phyloP scores from a whole-genome alignment of 2,888 invertebrate genomes.

The Drosophila mulleri region DNA sequence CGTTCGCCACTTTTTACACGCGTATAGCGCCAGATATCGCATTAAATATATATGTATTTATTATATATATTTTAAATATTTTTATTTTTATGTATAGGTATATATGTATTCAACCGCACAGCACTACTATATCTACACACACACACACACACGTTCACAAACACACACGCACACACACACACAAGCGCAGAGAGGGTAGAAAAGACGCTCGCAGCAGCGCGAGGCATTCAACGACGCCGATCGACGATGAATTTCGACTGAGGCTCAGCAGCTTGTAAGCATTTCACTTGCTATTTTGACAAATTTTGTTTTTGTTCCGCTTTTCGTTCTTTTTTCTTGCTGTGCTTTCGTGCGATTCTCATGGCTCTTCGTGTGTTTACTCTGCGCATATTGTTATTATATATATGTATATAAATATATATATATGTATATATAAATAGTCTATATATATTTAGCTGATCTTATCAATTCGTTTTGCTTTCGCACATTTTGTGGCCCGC shows the following conservation, averaged over 20 bases:
- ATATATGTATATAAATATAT: slow-evolving; percentile 6
- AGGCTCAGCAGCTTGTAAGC: slow-evolving; percentile 72
- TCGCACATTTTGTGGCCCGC: slow-evolving; percentile 18
- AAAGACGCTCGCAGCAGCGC: slow-evolving; percentile 45
- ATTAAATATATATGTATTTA: slow-evolving; percentile 20
- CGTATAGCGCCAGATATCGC: slow-evolving; percentile 41
- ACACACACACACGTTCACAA: slow-evolving; percentile 14
- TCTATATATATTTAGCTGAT: slow-evolving; percentile 14
- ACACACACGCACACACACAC: slow-evolving; percentile 8
- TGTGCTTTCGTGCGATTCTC: slow-evolving; percentile 73
- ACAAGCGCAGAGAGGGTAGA: slow-evolving; percentile 5
- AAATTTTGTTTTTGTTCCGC: slow-evolving; percentile 67
- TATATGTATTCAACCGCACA: slow-evolving; percentile 6
- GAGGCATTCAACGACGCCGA: slow-evolving; percentile 59
- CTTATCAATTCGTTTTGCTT: slow-evolving; percentile 49
- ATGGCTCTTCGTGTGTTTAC: slow-evolving; percentile 63
- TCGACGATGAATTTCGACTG: slow-evolving; percentile 78
- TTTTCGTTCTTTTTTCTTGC: slow-evolving; percentile 70
- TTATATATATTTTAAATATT: background rate
- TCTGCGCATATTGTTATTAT: slow-evolving; percentile 46
- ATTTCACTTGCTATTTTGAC: slow-evolving; percentile 70
- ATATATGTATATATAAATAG: slow-evolving; percentile 3
- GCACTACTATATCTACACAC: slow-evolving; percentile 4
- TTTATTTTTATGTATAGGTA: background rate
- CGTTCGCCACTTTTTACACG: slow-evolving; percentile 21